phyloP scores from a whole-genome alignment of 2,113 vertebrate genomes.

The Numenius arquata region DNA sequence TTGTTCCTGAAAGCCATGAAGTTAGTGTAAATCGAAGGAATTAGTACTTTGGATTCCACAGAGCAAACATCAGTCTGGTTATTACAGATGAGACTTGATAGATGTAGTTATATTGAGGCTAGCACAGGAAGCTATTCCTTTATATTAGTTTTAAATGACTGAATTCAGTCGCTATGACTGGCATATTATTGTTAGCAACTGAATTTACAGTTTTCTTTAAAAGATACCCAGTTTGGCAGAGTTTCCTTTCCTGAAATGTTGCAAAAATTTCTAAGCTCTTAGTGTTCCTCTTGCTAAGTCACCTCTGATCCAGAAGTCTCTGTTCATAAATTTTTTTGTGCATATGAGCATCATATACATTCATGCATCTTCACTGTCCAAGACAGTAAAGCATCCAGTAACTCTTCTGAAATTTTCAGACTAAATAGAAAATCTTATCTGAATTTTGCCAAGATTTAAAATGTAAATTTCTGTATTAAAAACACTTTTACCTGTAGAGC shows the following conservation, averaged over 20 bases:
- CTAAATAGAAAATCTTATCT: neutral
- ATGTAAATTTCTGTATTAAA: neutral
- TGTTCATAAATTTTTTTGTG: neutral
- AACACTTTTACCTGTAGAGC: neutral
- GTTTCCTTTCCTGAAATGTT: neutral
- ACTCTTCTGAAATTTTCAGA: neutral
- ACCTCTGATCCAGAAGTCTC: neutral
- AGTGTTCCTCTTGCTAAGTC: neutral
- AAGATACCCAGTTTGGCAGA: neutral
- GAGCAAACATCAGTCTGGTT: slow-evolving; percentile 11
- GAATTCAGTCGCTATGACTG: neutral
- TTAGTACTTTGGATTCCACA: neutral
- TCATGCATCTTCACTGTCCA: neutral
- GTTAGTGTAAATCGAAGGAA: slow-evolving; percentile 34
- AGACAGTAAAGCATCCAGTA: neutral
- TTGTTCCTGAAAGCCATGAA: slow-evolving; percentile 25
- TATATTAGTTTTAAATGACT: neutral
- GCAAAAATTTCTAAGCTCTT: neutral
- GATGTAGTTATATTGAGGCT: neutral
- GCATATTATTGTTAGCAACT: neutral
- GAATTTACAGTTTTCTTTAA: neutral
- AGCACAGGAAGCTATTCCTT: neutral
- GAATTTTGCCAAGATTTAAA: neutral
- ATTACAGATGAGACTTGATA: neutral
- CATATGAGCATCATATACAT: neutral